These are phyloP conservation scores for Heterohyrax brucei DNA, from an alignment of 2,797 vertebrate species.

Conservation along the genomic window DNA sequence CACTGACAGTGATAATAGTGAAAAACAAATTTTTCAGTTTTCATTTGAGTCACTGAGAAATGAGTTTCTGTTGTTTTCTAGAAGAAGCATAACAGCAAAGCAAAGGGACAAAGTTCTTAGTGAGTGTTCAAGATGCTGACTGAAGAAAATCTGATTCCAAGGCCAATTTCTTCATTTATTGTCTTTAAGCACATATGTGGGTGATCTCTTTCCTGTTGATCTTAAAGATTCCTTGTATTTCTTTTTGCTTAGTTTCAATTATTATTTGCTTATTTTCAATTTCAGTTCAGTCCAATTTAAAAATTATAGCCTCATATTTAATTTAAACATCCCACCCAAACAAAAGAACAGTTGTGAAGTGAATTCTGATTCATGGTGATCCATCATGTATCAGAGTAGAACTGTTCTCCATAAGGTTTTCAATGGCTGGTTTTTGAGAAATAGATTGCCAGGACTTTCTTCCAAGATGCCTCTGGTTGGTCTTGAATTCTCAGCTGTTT, in stretches of 20 bases:
- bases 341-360: too few relatives aligned
- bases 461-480: too few relatives aligned
- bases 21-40: not conserved
- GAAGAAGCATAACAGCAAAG: not conserved
- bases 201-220: not conserved
- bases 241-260: not conserved
- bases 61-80: not conserved
- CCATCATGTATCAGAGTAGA: too few relatives aligned
- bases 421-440: too few relatives aligned
- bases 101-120: not conserved
- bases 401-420: too few relatives aligned
- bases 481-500: not conserved
- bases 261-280: not conserved
- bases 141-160: not conserved
- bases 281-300: not conserved
- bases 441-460: too few relatives aligned
- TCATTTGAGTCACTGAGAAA: not conserved
- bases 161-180: not conserved
- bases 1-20: not conserved
- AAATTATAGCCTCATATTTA: not conserved
- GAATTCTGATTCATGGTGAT: too few relatives aligned
- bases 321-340: not conserved
- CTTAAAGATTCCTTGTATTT: not conserved
- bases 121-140: not conserved
- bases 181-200: not conserved